phyloP scores from a whole-genome alignment of 1,140 invertebrate species.

The Oryctes rhinoceros region DNA sequence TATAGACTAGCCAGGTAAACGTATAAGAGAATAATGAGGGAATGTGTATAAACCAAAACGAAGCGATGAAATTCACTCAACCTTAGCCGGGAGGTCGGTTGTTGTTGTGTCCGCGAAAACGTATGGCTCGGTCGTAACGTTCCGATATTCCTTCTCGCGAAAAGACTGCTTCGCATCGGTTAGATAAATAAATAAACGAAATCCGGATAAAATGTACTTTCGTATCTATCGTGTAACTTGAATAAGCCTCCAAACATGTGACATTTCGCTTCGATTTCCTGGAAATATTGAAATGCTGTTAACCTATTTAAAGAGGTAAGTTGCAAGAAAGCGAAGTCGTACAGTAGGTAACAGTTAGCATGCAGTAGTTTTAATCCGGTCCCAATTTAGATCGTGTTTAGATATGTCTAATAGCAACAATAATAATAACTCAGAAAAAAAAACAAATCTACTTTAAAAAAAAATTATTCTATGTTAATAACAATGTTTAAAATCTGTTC shows the following conservation, averaged over 20 bases:
- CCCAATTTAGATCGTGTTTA: no score
- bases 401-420: no score
- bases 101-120: neutral
- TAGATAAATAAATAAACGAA: neutral
- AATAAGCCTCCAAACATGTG: neutral
- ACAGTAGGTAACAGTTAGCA: neutral
- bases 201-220: neutral
- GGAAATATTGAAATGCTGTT: constrained; percentile 37
- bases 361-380: neutral
- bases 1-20: neutral
- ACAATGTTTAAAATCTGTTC: no score
- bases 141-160: neutral
- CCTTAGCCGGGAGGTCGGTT: constrained; percentile 25
- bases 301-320: constrained; percentile 36
- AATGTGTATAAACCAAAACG: constrained; percentile 20
- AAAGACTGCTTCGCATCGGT: neutral
- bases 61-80: constrained; percentile 19
- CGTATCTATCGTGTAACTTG: constrained; percentile 8
- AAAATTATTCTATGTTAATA: no score
- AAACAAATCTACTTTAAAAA: no score
- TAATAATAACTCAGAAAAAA: no score
- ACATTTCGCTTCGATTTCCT: constrained; percentile 5
- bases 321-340: neutral
- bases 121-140: neutral
- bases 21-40: constrained; percentile 24